Evolutionary conservation across 2,888 invertebrate genomes (phyloP), one percentile per base, ranked within the genome.

Genomic region (Drosophila aldrichi): DNA sequence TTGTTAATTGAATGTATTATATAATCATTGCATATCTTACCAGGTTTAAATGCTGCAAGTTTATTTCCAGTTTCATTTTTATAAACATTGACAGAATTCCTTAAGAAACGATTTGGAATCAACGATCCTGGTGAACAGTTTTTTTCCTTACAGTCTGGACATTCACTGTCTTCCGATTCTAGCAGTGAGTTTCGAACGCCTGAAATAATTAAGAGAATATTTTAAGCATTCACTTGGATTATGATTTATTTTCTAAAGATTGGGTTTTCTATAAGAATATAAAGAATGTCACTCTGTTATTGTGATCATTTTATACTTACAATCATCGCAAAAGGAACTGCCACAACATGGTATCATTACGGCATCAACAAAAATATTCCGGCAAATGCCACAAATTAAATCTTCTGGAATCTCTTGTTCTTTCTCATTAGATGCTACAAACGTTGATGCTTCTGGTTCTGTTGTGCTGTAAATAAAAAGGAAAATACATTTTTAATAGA

Each of bases 341-440:
- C 99, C 99, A 93, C 99, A 99, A 92, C 99, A 99, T 0, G 98
- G 98, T 92, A 98, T 98, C 95, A 99, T 97, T 34, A 99, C 98
- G 41, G 99, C 99, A 93, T 99, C 99, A 0, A 96, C 96, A 73
- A 99, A 95, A 44, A 99, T 94, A 92, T 98, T 98, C 58, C 97
- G 95, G 93, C 99, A 99, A 65, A 99, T 95, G 65, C 96, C 96
- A 93, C 99, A 99, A 51, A 97, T 94, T 54, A 99, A 94, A 92
- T 99, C 98, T 76, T 97, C 97, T 0, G 99, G 99, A 62, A 99
- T 96, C 86, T 96, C 95, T 12, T 96, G 94, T 79, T 95, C 95
- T 59, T 91, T 90, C 48, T 91, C 92, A 3, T 79, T 74, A 6
- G 82, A 57, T 51, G 70, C 10, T 14, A 79, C 51, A 54, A 79